Evolutionary conservation across 2,113 vertebrate species (phyloP).

Genomic region (Embiotoca jacksoni): DNA sequence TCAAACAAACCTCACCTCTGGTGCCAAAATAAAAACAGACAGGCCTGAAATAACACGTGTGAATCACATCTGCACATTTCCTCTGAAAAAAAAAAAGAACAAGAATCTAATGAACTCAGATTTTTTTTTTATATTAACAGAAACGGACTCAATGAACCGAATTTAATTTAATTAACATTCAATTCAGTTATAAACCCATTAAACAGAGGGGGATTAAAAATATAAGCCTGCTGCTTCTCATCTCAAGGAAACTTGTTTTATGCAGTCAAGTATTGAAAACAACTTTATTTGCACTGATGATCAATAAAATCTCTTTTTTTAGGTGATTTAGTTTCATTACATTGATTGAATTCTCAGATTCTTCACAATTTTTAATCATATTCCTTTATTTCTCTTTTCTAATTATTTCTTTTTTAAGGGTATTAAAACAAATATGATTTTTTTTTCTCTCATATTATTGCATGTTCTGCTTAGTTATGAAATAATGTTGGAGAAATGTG

Average conservation of each 20-base stretch:
- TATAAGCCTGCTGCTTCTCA: constrained; percentile 6
- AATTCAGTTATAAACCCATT: not conserved
- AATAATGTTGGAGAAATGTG: not conserved
- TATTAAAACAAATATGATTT: not conserved
- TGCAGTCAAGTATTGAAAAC: constrained; percentile 4
- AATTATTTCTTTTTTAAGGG: not conserved
- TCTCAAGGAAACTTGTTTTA: not conserved
- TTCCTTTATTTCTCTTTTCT: not conserved
- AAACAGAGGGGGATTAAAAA: not conserved
- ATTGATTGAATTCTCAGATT: not conserved
- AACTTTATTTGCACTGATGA: constrained; percentile 26
- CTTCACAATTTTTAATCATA: not conserved
- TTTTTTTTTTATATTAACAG: constrained; percentile 2
- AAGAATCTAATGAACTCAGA: constrained; percentile 1
- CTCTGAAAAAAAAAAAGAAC: not conserved
- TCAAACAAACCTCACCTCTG: not conserved
- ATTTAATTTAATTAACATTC: constrained; percentile 19
- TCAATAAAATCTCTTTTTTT: constrained; percentile 20
- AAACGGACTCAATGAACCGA: not conserved
- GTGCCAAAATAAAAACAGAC: constrained; percentile 63
- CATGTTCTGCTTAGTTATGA: not conserved
- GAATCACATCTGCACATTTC: not conserved
- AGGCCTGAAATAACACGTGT: constrained; percentile 6
- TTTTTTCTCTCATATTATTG: not conserved
- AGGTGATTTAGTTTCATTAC: constrained; percentile 25